Percentiles rank a stretch among this genome's conserved stretches.
phyloP scores from a whole-genome alignment of 2,888 invertebrate genomes.

The Ophion slaviceki region DNA sequence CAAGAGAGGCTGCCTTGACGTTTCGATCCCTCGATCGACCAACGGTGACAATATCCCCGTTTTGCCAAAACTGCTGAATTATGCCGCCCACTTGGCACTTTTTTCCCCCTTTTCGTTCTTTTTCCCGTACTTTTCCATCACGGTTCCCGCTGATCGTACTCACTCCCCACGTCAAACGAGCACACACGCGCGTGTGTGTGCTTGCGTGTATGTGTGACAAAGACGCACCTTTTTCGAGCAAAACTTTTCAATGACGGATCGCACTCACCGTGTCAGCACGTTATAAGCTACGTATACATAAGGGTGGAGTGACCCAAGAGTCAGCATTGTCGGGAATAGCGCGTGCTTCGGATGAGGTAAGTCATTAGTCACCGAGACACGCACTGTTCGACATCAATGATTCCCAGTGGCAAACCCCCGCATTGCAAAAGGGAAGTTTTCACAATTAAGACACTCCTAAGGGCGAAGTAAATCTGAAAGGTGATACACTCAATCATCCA shows the following conservation, averaged over 20 bases:
- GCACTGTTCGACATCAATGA: constrained; percentile 68
- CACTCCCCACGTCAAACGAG: constrained; percentile 15
- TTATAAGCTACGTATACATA: constrained; percentile 64
- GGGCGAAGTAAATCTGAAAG: background rate
- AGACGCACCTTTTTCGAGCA: constrained; percentile 54
- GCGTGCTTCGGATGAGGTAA: constrained; percentile 66
- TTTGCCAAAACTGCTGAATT: constrained; percentile 79
- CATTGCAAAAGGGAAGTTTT: background rate
- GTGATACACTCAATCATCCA: background rate
- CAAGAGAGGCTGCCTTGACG: constrained; percentile 42
- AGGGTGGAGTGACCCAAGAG: constrained; percentile 32
- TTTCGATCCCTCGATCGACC: constrained; percentile 55
- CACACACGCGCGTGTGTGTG: constrained; percentile 20
- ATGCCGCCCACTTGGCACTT: constrained; percentile 80
- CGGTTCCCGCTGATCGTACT: constrained; percentile 26
- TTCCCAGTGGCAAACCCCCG: constrained; percentile 4
- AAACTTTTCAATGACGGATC: constrained; percentile 75
- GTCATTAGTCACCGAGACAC: constrained; percentile 79
- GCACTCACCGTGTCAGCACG: constrained; percentile 74
- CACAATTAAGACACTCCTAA: background rate
- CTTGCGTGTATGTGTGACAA: constrained; percentile 11
- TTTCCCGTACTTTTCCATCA: constrained; percentile 64
- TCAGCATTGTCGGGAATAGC: constrained; percentile 45
- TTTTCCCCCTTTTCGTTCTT: constrained; percentile 60
- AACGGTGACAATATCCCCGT: constrained; percentile 72